Percentiles rank a stretch among this genome's conserved stretches.
Conservation (phyloP, 2,888 invertebrate species). For the Disparrhopalites patrizii region DNA sequence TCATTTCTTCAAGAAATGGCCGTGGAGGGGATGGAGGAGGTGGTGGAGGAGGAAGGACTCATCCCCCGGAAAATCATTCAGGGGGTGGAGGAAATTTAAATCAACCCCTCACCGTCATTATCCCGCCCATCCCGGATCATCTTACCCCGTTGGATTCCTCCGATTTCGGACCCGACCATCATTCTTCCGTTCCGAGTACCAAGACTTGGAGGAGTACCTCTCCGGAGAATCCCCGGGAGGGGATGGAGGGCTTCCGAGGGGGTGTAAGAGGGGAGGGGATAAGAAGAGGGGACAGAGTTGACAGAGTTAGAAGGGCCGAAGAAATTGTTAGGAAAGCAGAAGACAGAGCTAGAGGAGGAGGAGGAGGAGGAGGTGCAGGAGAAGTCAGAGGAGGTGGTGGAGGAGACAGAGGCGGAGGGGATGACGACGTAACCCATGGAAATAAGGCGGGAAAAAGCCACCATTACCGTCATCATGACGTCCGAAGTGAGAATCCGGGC, state of each 20-base stretch:
- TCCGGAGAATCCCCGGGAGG: background rate
- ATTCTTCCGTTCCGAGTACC: constrained; percentile 40
- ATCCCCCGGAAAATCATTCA: no score
- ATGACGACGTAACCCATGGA: background rate
- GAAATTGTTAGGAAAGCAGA: no score
- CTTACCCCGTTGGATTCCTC: background rate
- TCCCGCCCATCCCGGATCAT: constrained; percentile 36
- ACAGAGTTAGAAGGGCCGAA: background rate
- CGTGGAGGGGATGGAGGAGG: background rate
- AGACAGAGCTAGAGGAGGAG: no score
- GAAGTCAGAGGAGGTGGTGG: background rate
- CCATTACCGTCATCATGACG: no score
- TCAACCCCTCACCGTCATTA: constrained; percentile 40
- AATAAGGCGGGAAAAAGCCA: background rate
- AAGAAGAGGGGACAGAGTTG: background rate
- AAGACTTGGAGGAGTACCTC: constrained; percentile 39
- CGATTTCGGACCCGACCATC: constrained; percentile 14
- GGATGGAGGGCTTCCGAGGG: background rate
- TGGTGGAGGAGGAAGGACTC: background rate
- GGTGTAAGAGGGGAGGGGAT: background rate
- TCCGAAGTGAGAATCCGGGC: no score
- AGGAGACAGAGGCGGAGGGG: background rate
- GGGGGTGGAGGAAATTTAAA: no score
- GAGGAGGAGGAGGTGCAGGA: background rate
- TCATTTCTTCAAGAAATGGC: no score